Evolutionary conservation across 2,113 vertebrate species (phyloP).

Genomic region (Castor canadensis): DNA sequence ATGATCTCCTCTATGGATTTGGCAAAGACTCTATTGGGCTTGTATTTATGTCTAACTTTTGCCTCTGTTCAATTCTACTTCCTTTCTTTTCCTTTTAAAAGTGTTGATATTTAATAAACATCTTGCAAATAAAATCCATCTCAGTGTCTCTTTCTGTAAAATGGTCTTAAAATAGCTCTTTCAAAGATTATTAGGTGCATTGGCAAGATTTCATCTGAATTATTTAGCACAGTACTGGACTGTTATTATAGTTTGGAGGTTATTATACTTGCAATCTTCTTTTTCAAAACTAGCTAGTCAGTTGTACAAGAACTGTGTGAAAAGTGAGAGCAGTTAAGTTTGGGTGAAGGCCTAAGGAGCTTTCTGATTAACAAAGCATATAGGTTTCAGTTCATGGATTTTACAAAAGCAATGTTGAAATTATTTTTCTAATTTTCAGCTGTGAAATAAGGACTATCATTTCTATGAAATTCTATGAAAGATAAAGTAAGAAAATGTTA

Average conservation of each 20-base stretch:
- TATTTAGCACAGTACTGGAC: background rate
- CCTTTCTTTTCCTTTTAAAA: background rate
- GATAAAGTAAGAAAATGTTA: background rate
- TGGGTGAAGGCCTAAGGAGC: background rate
- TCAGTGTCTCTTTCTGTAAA: background rate
- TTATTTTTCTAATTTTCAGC: background rate
- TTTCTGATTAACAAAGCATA: background rate
- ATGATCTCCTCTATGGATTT: background rate
- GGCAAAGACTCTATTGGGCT: background rate
- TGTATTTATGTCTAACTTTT: background rate
- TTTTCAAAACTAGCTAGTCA: background rate
- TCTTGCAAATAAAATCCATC: background rate
- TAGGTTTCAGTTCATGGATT: background rate
- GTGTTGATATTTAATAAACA: background rate
- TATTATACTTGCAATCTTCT: background rate
- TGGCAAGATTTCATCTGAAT: no score
- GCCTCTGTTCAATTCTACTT: background rate
- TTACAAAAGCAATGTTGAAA: background rate
- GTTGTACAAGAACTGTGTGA: background rate
- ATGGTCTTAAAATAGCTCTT: background rate
- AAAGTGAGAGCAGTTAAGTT: background rate
- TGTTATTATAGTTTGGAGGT: background rate
- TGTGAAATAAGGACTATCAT: background rate
- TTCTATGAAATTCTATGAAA: background rate
- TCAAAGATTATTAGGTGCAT: background rate